Evolutionary conservation across 1,140 invertebrate genomes (phyloP), one percentile per base, ranked within the genome.

Genomic region (Penaeus indicus): DNA sequence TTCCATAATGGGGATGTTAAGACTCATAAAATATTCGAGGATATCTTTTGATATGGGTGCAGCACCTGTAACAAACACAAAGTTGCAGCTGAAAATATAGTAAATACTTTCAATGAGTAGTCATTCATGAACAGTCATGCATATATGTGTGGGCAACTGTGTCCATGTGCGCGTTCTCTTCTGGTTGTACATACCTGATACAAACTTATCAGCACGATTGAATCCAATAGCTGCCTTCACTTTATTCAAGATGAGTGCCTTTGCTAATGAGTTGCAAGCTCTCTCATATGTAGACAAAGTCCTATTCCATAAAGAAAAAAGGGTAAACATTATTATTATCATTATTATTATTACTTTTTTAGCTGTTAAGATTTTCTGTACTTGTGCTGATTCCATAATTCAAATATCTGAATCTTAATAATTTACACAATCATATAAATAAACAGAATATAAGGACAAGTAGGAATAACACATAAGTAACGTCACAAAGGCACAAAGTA

Each of bases 1-100:
- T 82, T 91, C 90, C 78, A 82, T 85, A 32, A 91, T 93, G 0
- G 95, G 95, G 63, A 98, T 96, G 91, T 98, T 96, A 3, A 98
- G 93, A 78, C 96, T 96, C 91, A 96, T 92, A 92, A 99, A 98
- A 93, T 96, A 98, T 90, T 96, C 95, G 92, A 98, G 95, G 8
- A 97, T 94, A 32, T 98, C 97, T 0, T 93, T 93, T 3, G 95
- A 95, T 21, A 98, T 94, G 0, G 97, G 97, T 1, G 98, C 98
- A 75, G 77, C 81, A 38, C 88, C 90, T 91, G 77, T 32, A 80
- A 72, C 81, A 42, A 82, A 62, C 10, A 82, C 13, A 82, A 62
- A 79, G 7, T 38, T 22, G 11, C 10, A 1, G 7, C 1, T 42
- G 11, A 78, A 63, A 22, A 38, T 32, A 83, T 0, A 64, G 25